Base-by-base conservation (phyloP, 2,888 invertebrate genomes). In the Drosophila paracracens region DNA sequence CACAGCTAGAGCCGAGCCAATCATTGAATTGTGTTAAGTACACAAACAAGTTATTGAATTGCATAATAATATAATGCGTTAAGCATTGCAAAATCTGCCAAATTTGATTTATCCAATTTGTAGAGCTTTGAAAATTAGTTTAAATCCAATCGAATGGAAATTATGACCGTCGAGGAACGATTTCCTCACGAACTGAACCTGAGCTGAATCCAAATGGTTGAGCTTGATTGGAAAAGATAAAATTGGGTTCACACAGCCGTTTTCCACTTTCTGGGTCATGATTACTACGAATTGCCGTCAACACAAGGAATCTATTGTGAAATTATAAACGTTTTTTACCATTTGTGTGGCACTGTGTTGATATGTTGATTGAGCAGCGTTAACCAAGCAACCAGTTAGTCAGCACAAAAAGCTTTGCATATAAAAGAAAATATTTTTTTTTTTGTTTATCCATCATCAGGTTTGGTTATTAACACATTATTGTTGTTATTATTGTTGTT, bases 1-100 rank as follows among this genome's bases (percentile, higher is more conserved):
- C 58, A 57, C 59, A 58, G 51, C 74, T 56, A 71, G 66, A 70
- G 58, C 63, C 46, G 66, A 72, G 58, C 63, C 46, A 43, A n/a
- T 33, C 43, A 18, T 29, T 33, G n/a, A 46, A 35, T 48, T 66
- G 25, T 38, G 13, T 18, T n/a, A n/a, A 43, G 8, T 36, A 29
- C 16, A 36, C 35, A n/a, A 36, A 13, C n/a, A 6, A 35, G 10
- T 43, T 43, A 29, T 31, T 6, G n/a, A 57, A 29, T 40, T n/a
- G 10, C 29, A 40, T n/a, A 57, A 40, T 18, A 29, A 21, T 31
- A 46, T 16, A 57, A 40, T 40, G 31, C 21, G 31, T 31, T 21
- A 3, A 21, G 8, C 4, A 56, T 40, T 29, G n/a, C 40, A 40
- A 56, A 38, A 40, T 18, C 18, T 18, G 18, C 18, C 10, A 51